Conservation (phyloP, 2,113 vertebrate genomes). For the Sisor rabdophorus region DNA sequence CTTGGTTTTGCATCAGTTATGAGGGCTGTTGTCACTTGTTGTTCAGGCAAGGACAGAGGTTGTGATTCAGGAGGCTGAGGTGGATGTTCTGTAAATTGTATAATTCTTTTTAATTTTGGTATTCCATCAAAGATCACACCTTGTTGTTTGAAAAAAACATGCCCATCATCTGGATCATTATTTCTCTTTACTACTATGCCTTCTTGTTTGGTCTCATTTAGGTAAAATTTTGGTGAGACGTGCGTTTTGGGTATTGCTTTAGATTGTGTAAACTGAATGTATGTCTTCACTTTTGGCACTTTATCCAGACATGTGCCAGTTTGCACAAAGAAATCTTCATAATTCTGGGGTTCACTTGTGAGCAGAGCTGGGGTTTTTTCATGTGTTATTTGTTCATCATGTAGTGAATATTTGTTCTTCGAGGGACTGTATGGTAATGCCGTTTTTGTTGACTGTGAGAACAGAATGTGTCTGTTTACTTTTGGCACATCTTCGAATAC, state of each 20-base stretch:
- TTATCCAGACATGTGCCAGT: background rate
- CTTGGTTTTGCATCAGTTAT: background rate
- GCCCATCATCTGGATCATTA: background rate
- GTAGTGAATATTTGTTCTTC: constrained; percentile 1
- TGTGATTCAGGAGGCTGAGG: background rate
- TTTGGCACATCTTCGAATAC: constrained; percentile 29
- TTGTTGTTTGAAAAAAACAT: constrained; percentile 15
- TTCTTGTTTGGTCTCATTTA: background rate
- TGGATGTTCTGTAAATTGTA: constrained; percentile 12
- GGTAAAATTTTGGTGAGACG: background rate
- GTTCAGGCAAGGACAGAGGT: background rate
- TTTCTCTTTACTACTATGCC: constrained; percentile 6
- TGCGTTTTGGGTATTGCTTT: background rate
- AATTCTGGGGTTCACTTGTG: background rate
- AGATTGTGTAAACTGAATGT: constrained; percentile 29
- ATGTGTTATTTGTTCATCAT: constrained; percentile 7
- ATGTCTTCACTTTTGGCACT: constrained; percentile 37
- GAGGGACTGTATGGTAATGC: background rate
- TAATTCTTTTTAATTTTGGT: constrained; percentile 24
- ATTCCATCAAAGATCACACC: constrained; percentile 1
- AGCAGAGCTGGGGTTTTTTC: background rate
- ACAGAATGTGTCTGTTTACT: constrained; percentile 33
- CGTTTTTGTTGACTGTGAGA: constrained; percentile 12
- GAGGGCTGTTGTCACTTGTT: background rate
- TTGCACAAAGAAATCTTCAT: background rate